phyloP scores from a whole-genome alignment of 2,113 vertebrate genomes.

The Ploceus nigricollis region DNA sequence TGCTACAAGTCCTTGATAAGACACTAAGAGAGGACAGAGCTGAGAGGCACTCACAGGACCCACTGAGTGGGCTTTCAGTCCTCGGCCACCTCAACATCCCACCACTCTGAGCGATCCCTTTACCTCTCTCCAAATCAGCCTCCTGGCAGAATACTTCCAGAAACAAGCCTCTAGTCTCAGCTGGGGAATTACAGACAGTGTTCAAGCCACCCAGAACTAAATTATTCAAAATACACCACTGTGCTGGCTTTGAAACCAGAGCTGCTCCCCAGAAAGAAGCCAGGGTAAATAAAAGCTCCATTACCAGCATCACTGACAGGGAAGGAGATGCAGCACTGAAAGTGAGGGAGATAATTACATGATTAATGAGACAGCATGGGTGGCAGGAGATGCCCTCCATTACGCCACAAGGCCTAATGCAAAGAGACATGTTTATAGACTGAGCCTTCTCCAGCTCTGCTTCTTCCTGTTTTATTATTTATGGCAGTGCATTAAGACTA shows the following conservation, averaged over 20 bases:
- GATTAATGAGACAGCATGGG: slow-evolving; percentile 17
- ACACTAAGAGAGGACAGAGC: not conserved
- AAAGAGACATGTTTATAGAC: slow-evolving; percentile 35
- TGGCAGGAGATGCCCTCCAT: slow-evolving; percentile 39
- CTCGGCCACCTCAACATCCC: rapidly evolving
- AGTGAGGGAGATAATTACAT: slow-evolving; percentile 24
- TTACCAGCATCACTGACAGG: not conserved
- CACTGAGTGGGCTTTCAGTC: not conserved
- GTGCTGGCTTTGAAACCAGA: slow-evolving; percentile 43
- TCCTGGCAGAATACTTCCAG: not conserved
- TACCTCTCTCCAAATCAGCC: not conserved
- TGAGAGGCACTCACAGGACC: not conserved
- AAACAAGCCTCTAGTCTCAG: not conserved
- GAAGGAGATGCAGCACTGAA: slow-evolving; percentile 16
- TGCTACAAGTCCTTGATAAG: not conserved
- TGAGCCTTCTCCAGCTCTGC: not conserved
- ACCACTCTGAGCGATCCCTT: not conserved
- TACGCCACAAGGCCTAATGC: slow-evolving; percentile 14
- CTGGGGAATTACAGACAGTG: not conserved
- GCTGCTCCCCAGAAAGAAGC: not conserved
- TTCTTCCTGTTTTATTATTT: slow-evolving; percentile 65
- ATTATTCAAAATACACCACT: slow-evolving; percentile 52
- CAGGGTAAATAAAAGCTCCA: slow-evolving; percentile 14
- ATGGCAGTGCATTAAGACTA: slow-evolving; percentile 58
- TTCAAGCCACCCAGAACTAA: slow-evolving; percentile 23